Conservation (phyloP, 2,113 vertebrate species). For the Odontesthes bonariensis region DNA sequence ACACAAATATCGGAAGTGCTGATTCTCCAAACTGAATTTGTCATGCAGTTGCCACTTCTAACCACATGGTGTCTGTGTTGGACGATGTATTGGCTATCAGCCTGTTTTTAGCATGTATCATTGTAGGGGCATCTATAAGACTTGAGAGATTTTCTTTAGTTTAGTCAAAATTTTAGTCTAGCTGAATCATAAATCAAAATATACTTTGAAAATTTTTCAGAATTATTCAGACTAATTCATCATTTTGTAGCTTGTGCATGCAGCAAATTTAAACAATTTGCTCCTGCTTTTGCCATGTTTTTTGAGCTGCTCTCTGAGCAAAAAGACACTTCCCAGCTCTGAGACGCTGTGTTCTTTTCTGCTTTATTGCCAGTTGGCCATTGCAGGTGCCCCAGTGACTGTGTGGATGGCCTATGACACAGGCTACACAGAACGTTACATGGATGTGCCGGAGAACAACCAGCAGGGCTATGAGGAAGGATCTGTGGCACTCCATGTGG, state of each 20-base stretch:
- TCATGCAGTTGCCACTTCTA: constrained; percentile 39
- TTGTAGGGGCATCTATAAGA: background rate
- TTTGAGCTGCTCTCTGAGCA: background rate
- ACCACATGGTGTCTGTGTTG: constrained; percentile 70
- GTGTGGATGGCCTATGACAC: constrained; percentile 99
- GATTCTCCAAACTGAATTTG: background rate
- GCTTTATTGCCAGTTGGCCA: constrained; percentile 86
- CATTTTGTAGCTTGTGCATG: too few species aligned
- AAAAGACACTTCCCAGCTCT: too few species aligned
- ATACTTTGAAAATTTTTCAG: too few species aligned
- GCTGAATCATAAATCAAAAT: too few species aligned
- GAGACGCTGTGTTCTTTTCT: background rate
- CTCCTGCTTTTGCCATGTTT: background rate
- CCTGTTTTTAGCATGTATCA: background rate
- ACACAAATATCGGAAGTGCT: background rate
- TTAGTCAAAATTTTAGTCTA: too few species aligned
- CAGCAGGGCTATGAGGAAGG: constrained; percentile 96
- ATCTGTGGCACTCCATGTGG: constrained; percentile 94
- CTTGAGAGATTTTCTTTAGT: too few species aligned
- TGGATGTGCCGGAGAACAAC: constrained; percentile 97
- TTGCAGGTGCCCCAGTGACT: constrained; percentile 95
- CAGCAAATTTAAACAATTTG: too few species aligned
- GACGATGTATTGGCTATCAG: background rate
- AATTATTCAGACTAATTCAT: too few species aligned
- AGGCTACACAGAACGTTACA: constrained; percentile 96